phyloP scores from a whole-genome alignment of 2,113 vertebrate species.

The Stegastes partitus region DNA sequence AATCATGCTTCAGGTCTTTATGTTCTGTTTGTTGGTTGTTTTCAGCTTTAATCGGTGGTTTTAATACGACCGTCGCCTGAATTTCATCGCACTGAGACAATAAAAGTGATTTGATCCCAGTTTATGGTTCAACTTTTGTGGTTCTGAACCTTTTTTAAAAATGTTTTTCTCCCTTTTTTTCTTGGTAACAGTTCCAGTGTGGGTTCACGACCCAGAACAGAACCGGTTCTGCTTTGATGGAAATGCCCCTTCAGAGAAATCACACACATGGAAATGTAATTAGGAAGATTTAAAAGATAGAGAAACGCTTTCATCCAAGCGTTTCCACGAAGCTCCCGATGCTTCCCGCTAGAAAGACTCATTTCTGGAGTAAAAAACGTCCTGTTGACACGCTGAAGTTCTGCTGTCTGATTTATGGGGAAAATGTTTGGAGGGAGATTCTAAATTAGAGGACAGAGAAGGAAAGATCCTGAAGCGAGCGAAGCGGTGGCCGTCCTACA shows the following conservation, averaged over 20 bases:
- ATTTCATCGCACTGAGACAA: too few species aligned
- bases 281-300: not conserved
- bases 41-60: too few species aligned
- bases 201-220: not conserved
- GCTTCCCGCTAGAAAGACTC: constrained; percentile 22
- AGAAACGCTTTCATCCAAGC: not conserved
- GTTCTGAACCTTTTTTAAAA: too few species aligned
- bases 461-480: constrained; percentile 36
- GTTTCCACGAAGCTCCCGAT: constrained; percentile 11
- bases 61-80: too few species aligned
- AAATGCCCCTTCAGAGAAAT: not conserved
- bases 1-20: too few species aligned
- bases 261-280: constrained; percentile 35
- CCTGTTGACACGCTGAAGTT: not conserved
- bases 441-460: constrained; percentile 19
- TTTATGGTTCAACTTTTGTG: too few species aligned
- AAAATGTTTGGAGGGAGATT: constrained; percentile 24
- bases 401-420: constrained; percentile 34
- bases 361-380: not conserved
- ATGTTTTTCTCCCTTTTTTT: too few species aligned
- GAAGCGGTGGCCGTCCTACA: constrained; percentile 30
- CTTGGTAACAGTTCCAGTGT: too few species aligned
- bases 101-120: too few species aligned
- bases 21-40: too few species aligned
- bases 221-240: not conserved